Evolutionary conservation across 2,888 invertebrate genomes (phyloP).

Genomic region (Chorisops tibialis): DNA sequence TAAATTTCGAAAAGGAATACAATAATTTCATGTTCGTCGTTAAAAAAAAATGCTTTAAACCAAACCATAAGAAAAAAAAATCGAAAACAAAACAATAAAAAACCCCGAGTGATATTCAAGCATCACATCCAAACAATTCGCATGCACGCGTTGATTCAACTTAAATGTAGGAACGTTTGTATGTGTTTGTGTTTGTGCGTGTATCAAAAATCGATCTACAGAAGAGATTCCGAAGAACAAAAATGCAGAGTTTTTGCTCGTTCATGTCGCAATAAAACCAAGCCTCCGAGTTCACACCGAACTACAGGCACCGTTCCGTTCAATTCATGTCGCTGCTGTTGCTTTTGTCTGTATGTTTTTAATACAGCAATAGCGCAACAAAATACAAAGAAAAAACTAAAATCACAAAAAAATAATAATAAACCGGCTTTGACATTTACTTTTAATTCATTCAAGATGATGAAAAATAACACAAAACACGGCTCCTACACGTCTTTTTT

Average conservation of each 20-base stretch:
- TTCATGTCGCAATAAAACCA: too few species aligned
- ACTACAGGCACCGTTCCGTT: too few species aligned
- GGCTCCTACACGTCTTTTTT: not conserved
- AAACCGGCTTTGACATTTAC: conserved; percentile 17
- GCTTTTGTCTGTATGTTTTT: conserved; percentile 22
- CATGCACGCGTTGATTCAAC: too few species aligned
- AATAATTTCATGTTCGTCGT: conserved; percentile 8
- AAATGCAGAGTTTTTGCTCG: too few species aligned
- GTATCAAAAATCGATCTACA: too few species aligned
- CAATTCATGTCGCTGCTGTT: not conserved
- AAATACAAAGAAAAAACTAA: conserved; percentile 7
- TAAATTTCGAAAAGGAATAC: not conserved
- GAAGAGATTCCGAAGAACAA: too few species aligned
- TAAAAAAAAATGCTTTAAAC: conserved; percentile 12
- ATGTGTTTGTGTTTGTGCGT: too few species aligned
- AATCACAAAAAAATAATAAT: not conserved
- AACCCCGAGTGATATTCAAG: conserved; percentile 22
- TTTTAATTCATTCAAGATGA: not conserved
- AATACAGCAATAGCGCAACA: conserved; percentile 19
- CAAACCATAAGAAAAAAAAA: conserved; percentile 1
- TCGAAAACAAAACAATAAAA: conserved; percentile 7
- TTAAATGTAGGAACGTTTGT: too few species aligned
- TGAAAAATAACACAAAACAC: not conserved
- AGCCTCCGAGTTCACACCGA: too few species aligned
- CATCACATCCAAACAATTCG: conserved; percentile 16